Base-by-base conservation (phyloP, 2,888 invertebrate species). In the Neoascia interrupta region DNA sequence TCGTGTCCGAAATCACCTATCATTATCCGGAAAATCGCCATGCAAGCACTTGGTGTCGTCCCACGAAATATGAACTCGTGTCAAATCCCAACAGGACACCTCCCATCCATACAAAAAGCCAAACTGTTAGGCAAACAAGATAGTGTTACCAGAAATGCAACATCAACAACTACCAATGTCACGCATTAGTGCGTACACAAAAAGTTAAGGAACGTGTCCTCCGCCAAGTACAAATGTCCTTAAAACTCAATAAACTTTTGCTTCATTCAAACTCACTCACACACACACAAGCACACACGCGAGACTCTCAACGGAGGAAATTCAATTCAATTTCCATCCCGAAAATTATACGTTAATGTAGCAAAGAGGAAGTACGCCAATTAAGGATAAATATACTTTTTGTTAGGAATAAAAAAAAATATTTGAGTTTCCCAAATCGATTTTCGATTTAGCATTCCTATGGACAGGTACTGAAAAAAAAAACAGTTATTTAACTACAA, bases 361-460 rank as follows among this genome's bases (percentile, higher is more conserved):
- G n/a, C n/a, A n/a, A n/a, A n/a, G n/a, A n/a, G 73, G 23, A 64
- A 53, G 58, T 41, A 73, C 66, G 53, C 23, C 53, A 43, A 61
- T 70, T 49, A 63, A 1, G 61, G 60, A 18, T 15, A 5, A 31
- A 51, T 53, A 53, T 64, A 31, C 19, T 31, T 45, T 60, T 49
- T 13, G 45, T 47, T 68, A 34, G n/a, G n/a, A n/a, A n/a, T n/a
- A n/a, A n/a, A n/a, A n/a, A n/a, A 53, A 61, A 54, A 47, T 43
- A 51, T 69, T 69, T 31, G n/a, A n/a, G 53, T 11, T 36, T 10
- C 5, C 4, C 0, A 37, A 70, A 76, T 76, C 70, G 75, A 76
- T 76, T 76, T 76, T 66, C 64, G 53, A 64, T 76, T 64, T 47
- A 6, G 13, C 13, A 4, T 6, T n/a, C 26, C 31, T 31, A 31